These are phyloP conservation scores for Drosophila tristis DNA, from an alignment of 1,140 invertebrate species.

Conservation along the genomic window DNA sequence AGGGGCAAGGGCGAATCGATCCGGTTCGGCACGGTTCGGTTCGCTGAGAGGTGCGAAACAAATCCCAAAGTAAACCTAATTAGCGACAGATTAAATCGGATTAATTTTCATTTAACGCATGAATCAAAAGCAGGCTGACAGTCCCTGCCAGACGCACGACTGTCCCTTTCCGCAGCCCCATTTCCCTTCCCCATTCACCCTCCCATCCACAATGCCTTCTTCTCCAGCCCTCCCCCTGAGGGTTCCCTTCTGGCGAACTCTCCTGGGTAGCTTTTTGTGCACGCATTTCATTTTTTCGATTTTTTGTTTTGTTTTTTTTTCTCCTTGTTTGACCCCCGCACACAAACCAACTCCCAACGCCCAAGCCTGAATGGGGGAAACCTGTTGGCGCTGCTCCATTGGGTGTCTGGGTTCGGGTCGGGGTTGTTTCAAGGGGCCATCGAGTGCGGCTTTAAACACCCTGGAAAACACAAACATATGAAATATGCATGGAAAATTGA, in stretches of 20 bases:
- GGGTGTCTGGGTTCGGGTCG: constrained; percentile 12
- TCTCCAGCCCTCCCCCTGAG: background rate
- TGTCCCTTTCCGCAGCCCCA: constrained; percentile 7
- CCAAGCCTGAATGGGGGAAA: constrained; percentile 49
- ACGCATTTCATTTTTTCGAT: constrained; percentile 33
- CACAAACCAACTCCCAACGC: background rate
- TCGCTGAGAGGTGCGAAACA: constrained; percentile 69
- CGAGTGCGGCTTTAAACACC: constrained; percentile 63
- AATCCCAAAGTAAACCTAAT: constrained; percentile 82
- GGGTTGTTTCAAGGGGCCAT: constrained; percentile 34
- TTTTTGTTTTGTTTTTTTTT: constrained; percentile 46
- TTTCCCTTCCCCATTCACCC: background rate
- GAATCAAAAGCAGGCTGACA: constrained; percentile 75
- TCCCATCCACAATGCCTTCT: background rate
- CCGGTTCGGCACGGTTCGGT: constrained; percentile 10
- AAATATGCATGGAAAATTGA: constrained; percentile 76
- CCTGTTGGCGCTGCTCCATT: constrained; percentile 43
- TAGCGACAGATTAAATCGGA: constrained; percentile 83
- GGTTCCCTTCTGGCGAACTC: constrained; percentile 28
- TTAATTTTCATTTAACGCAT: constrained; percentile 83
- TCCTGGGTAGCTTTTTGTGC: constrained; percentile 45
- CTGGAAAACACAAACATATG: constrained; percentile 61
- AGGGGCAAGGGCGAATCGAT: constrained; percentile 26
- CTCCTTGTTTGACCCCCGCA: constrained; percentile 27
- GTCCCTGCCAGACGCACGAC: constrained; percentile 58